These are phyloP conservation scores for Columba guinea DNA, from an alignment of 2,797 vertebrate species.

Conservation along the genomic window DNA sequence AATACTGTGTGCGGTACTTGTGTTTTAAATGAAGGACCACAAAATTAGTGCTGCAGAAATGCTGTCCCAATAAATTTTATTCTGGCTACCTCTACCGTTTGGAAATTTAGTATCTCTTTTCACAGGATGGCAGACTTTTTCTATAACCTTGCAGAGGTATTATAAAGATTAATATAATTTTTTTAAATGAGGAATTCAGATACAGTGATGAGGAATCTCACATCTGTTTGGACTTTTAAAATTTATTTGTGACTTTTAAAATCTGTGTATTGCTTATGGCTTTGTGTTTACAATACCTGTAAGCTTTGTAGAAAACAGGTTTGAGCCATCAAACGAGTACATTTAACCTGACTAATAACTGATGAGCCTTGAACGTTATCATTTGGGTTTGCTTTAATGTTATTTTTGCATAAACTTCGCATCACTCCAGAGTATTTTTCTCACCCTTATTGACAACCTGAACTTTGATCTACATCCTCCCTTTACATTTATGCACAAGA, in stretches of 20 bases:
- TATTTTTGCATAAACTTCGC: neutral
- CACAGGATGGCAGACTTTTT: neutral
- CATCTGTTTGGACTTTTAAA: neutral
- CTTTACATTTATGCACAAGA: neutral
- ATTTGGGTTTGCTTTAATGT: neutral
- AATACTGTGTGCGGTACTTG: neutral
- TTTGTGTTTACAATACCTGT: neutral
- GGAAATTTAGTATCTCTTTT: neutral
- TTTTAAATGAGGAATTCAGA: neutral
- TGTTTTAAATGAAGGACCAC: neutral
- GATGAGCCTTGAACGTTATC: neutral
- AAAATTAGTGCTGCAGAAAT: neutral
- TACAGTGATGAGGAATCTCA: neutral
- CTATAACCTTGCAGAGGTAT: neutral
- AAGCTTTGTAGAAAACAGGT: neutral
- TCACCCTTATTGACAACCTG: neutral
- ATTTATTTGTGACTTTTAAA: neutral
- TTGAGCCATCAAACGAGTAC: neutral
- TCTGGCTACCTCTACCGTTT: neutral
- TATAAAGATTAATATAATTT: neutral
- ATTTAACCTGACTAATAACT: neutral
- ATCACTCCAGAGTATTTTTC: neutral
- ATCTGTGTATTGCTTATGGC: neutral
- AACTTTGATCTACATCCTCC: neutral
- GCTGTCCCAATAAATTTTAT: neutral